Evolutionary conservation across 2,888 invertebrate species (phyloP), one percentile per base, ranked within the genome.

Genomic region (Drosophila melanosoma): DNA sequence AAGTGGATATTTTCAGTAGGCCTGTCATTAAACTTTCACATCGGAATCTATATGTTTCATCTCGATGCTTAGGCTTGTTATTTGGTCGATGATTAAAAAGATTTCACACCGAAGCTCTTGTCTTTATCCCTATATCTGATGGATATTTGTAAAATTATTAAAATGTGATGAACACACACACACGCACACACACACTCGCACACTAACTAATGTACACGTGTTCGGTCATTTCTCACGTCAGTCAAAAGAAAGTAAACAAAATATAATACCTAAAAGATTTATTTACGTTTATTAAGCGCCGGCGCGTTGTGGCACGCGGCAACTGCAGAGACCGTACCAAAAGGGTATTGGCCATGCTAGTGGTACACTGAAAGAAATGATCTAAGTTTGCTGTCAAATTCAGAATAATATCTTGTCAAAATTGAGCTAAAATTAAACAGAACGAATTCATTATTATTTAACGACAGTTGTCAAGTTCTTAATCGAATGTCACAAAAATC

Each of bases 41-140:
- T 79, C 70, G 84, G 76, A 89, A 89, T 85, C 84, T 85, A 89
- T 83, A 79, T 85, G 64, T 89, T 89, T 87, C 82, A 85, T 89
- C 84, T 68, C 40, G 74, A 73, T 42, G 42, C 57, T 33, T 61
- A 52, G 66, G 69, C 56, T 70, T 56, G 56, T 72, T 69, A 59
- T 77, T 71, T 79, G 79, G 54, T 61, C 76, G 69, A 69, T 76
- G 76, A 87, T 85, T 83, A 83, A 85, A 87, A 51, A 69, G 81
- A 76, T 82, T 82, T 89, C 73, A 87, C 76, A 79, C 79, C 74
- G 59, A 67, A 52, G 40, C 23, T 42, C 59, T 49, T 62, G 58
- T 61, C 51, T 70, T 67, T 79, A 66, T 79, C 80, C 76, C 71
- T 78, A 20, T 36, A 49, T 29, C 56, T 48, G 59, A 54, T 42